phyloP scores from a whole-genome alignment of 1,140 invertebrate genomes.

The Popillia japonica region DNA sequence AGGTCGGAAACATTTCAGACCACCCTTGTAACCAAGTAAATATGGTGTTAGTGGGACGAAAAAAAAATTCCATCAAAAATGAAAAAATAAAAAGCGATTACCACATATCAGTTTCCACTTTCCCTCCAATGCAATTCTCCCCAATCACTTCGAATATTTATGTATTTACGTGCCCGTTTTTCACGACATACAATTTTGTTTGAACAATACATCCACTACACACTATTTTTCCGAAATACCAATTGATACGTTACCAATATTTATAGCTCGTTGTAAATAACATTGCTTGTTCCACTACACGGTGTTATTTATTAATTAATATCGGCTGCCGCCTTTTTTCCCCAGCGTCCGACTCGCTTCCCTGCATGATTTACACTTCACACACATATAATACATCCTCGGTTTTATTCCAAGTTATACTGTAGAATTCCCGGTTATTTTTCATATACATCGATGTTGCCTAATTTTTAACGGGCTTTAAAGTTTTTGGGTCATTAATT shows the following conservation, averaged over 20 bases:
- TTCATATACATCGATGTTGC: not conserved
- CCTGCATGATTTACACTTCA: not conserved
- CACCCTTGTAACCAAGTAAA: too few species aligned
- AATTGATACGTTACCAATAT: not conserved
- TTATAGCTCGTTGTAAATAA: not conserved
- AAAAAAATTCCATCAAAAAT: too few species aligned
- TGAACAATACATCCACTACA: not conserved
- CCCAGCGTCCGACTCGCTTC: not conserved
- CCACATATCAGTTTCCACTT: not conserved
- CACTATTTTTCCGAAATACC: not conserved
- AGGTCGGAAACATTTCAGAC: too few species aligned
- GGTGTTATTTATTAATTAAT: constrained; percentile 12
- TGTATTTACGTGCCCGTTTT: not conserved
- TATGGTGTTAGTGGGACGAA: too few species aligned
- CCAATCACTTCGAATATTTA: not conserved
- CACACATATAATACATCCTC: not conserved
- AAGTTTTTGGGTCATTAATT: not conserved
- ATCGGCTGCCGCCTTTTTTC: not conserved
- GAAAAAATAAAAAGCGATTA: too few species aligned
- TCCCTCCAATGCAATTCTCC: not conserved
- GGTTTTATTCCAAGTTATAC: not conserved
- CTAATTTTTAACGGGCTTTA: not conserved
- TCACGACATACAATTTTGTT: not conserved
- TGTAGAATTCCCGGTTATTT: not conserved
- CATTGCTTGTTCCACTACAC: not conserved